A percentile compares a stretch with the other conserved stretches of the same genome.
Evolutionary conservation across 2,888 invertebrate species (phyloP).

Genomic region (Alcis repandata): DNA sequence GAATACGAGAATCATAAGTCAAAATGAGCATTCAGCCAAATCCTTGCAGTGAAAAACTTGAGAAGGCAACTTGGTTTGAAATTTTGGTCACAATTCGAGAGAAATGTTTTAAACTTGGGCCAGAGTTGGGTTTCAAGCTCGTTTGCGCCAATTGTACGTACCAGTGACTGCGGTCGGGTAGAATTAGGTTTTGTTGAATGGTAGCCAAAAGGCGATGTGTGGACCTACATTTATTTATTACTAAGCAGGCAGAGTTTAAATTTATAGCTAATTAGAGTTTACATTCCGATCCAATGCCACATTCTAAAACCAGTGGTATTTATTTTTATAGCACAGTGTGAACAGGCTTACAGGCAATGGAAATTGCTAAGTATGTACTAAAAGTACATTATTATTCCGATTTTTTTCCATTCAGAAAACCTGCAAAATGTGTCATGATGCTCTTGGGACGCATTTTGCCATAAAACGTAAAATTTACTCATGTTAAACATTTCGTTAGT

Average conservation of each 20-base stretch:
- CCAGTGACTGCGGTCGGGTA: conserved; percentile 51
- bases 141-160: conserved; percentile 65
- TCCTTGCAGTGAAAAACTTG: conserved; percentile 55
- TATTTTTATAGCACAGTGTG: too few species aligned
- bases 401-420: background rate
- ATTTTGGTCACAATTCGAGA: conserved; percentile 58
- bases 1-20: conserved; percentile 42
- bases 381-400: background rate
- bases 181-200: conserved; percentile 61
- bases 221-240: background rate
- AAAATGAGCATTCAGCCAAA: conserved; percentile 45
- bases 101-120: conserved; percentile 59
- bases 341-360: background rate
- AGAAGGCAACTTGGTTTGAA: conserved; percentile 54
- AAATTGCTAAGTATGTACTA: background rate
- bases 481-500: conserved; percentile 3
- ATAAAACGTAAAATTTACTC: conserved; percentile 2
- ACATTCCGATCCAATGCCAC: too few species aligned
- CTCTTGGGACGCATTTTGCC: conserved; percentile 1
- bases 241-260: background rate
- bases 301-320: too few species aligned
- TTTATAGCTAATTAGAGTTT: too few species aligned
- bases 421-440: background rate
- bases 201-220: conserved; percentile 33
- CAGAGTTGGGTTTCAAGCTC: conserved; percentile 62